Evolutionary conservation across 2,113 vertebrate genomes (phyloP), one percentile per base, ranked within the genome.

Genomic region (Otis tarda): DNA sequence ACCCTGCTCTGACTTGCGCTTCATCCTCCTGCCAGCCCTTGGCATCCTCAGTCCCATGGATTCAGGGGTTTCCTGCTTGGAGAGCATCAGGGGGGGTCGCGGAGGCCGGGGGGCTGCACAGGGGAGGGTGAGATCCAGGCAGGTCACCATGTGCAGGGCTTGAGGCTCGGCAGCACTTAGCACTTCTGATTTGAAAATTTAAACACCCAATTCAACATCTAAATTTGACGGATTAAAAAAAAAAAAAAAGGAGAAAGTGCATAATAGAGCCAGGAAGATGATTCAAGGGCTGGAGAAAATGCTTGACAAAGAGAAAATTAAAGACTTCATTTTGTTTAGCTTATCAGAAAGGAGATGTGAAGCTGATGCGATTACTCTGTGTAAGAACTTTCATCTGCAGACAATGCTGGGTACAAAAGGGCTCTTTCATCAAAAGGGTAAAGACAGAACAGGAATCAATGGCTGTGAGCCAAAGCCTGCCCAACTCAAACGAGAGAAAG

Each of bases 401-500:
- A 90, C 75, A 95, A 86, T 55, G 59, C 21, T 0, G 0, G 82
- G 21, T 84, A 78, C 14, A 0, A 87, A 92, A 89, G 45, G 39
- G 89, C 87, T 82, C 81, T 57, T 91, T 76, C 79, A 92, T 87
- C 82, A 90, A 74, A 93, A 85, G 22, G 43, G 50, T 56, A 53
- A 75, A 79, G 83, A 60, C 76, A 94, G 76, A 81, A 76, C 37
- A 89, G 77, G 73, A 90, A 75, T 67, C 83, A 91, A 83, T 39
- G 65, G 47, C 85, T 95, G 60, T 33, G 68, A 84, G 69, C 69
- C 3, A 18, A 83, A 90, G 50, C 53, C 41, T 5, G 1, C 88
- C 47, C 81, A 81, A 96, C 75, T 89, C 80, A 65, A 90, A 94
- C 50, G 73, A 82, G 73, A 92, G 43, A 89, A 89, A 94, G 81